Percentiles rank a stretch among this genome's conserved stretches.
Conservation (phyloP, 2,797 vertebrate genomes). For the Danio choprae region DNA sequence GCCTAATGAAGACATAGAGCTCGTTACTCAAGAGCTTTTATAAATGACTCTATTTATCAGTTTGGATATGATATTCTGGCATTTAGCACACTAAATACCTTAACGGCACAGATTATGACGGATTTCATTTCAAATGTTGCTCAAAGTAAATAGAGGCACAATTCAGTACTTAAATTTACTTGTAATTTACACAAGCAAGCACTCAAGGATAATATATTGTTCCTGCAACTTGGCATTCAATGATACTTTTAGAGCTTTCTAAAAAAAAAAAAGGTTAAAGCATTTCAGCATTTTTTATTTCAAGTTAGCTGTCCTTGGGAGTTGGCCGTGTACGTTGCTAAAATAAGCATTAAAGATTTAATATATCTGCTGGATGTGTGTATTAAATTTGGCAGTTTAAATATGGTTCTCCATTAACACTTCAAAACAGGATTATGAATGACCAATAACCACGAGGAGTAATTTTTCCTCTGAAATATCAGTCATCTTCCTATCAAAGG, state of each 20-base stretch:
- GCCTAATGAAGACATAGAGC: neutral
- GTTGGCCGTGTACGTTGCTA: constrained; percentile 59
- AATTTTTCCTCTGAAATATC: constrained; percentile 65
- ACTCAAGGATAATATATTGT: neutral
- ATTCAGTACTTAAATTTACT: neutral
- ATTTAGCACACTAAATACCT: neutral
- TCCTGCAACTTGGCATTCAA: neutral
- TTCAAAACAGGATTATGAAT: constrained; percentile 71
- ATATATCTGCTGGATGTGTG: constrained; percentile 64
- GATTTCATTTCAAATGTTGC: neutral
- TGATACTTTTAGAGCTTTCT: neutral
- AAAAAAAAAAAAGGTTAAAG: constrained; percentile 17
- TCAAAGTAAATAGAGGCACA: neutral
- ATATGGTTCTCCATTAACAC: constrained; percentile 69
- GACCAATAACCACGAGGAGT: constrained; percentile 62
- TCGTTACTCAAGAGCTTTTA: neutral
- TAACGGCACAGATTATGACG: neutral
- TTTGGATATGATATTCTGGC: neutral
- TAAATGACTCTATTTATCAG: neutral
- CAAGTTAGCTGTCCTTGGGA: constrained; percentile 62
- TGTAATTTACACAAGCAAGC: neutral
- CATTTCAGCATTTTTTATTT: constrained; percentile 35
- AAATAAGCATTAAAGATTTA: constrained; percentile 65
- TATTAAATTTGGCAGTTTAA: constrained; percentile 73
- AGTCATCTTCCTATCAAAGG: constrained; percentile 68